Conservation (phyloP, 2,113 vertebrate genomes). For the Gambusia affinis region DNA sequence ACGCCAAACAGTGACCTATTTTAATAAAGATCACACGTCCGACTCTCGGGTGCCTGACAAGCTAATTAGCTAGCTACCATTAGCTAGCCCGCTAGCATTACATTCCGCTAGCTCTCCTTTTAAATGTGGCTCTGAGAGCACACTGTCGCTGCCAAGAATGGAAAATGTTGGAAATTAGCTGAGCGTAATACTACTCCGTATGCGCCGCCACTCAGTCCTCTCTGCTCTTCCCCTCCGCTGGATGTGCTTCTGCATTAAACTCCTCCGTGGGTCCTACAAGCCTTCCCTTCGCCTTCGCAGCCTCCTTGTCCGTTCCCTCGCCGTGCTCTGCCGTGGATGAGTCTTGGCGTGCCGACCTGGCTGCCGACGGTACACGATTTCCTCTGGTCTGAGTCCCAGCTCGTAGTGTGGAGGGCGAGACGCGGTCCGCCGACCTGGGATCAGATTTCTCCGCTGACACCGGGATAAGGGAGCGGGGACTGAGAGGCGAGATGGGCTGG, state of each 20-base stretch:
- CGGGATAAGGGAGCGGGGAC: not conserved
- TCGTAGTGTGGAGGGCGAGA: conserved; percentile 30
- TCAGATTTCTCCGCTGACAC: conserved; percentile 50
- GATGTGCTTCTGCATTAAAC: conserved; percentile 13
- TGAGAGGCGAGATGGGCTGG: conserved; percentile 37
- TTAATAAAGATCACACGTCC: conserved; percentile 58
- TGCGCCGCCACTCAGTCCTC: conserved; percentile 17
- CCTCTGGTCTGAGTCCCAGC: conserved; percentile 60
- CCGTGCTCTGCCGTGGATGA: conserved; percentile 63
- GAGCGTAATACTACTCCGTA: conserved; percentile 28
- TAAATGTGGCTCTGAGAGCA: conserved; percentile 60
- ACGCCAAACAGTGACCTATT: conserved; percentile 52
- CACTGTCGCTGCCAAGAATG: conserved; percentile 49
- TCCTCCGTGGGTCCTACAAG: conserved; percentile 44
- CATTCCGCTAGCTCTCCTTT: conserved; percentile 75
- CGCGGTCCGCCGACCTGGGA: conserved; percentile 52
- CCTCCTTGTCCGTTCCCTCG: conserved; percentile 52
- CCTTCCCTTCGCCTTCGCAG: conserved; percentile 15
- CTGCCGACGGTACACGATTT: conserved; percentile 61
- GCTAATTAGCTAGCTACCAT: conserved; percentile 76
- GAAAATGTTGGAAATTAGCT: conserved; percentile 65
- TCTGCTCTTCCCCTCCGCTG: conserved; percentile 10
- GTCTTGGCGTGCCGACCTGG: conserved; percentile 63
- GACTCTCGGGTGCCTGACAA: conserved; percentile 58
- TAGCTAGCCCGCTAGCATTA: conserved; percentile 73